Base-by-base conservation (phyloP, 2,888 invertebrate genomes). In the Hoplodrina blanda region DNA sequence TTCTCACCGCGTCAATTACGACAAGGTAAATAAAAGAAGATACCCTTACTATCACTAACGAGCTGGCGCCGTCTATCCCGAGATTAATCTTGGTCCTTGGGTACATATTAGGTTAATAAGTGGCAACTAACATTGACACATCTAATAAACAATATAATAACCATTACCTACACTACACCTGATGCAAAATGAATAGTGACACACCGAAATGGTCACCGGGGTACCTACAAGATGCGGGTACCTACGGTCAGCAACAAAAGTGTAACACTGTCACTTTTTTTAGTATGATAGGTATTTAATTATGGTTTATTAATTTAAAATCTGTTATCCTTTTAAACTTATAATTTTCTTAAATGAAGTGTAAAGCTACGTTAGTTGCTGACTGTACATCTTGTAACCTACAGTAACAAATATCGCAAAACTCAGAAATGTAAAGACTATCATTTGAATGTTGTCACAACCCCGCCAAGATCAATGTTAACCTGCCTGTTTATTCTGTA, bases 111-210 rank as follows among this genome's bases (percentile, higher is more conserved):
- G 19, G 46, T 54, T 46, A 44, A 37, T 64, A 53, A 15, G 8
- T 20, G 3, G 1, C 37, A 49, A 68, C 13, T 19, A 37, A 68
- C 8, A 55, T 52, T 53, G 71, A 44, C 52, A 20, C 4, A 11
- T 1, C 0, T 13, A 13, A 33, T 13, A 15, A 11, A 70, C 30
- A 3, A 55, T 10, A 44, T 52, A 41, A 37, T n/a, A 15, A 56
- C 11, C 19, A n/a, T n/a, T n/a, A n/a, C n/a, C n/a, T n/a, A 25
- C 25, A 52, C 13, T 19, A 11, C 41, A 41, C 41, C 41, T 41
- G 3, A 11, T 4, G 41, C 41, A 4, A 8, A 25, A 13, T 4
- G n/a, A 13, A 69, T 56, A 41, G 50, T 69, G n/a, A 15, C 7
- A 13, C 4, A 8, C 4, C 2, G 20, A 11, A 50, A 50, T 7